Percentiles rank a stretch among this genome's conserved stretches.
Conservation (phyloP, 2,797 vertebrate species). For the Percopsis omiscomaycus region DNA sequence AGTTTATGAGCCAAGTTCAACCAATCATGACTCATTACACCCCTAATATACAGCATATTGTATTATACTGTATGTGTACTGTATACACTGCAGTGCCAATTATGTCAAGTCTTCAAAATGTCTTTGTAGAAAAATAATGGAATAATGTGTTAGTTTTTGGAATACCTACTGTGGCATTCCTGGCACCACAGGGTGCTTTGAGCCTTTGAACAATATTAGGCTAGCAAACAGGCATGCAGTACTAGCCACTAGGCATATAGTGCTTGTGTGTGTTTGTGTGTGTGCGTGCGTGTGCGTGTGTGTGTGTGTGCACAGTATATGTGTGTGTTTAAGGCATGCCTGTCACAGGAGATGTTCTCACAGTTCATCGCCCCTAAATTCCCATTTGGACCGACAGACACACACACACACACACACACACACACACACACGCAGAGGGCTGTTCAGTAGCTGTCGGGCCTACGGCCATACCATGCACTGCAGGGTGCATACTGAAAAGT, state of each 20-base stretch:
- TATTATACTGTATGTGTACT: too few relatives aligned
- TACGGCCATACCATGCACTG: constrained; percentile 59
- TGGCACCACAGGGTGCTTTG: constrained; percentile 29
- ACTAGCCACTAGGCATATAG: constrained; percentile 40
- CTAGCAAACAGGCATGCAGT: constrained; percentile 53
- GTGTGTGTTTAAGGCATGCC: constrained; percentile 13
- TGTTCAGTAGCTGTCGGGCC: constrained; percentile 67
- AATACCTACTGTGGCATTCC: constrained; percentile 32
- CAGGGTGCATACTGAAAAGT: constrained; percentile 69
- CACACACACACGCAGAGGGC: constrained; percentile 39
- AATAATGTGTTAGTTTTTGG: constrained; percentile 34
- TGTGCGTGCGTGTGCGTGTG: constrained; percentile 23
- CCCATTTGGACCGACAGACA: constrained; percentile 45
- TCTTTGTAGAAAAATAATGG: constrained; percentile 34
- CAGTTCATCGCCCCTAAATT: constrained; percentile 48
- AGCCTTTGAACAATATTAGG: constrained; percentile 56
- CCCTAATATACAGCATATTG: too few relatives aligned
- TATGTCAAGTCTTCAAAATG: constrained; percentile 22
- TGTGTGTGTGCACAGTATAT: constrained; percentile 7
- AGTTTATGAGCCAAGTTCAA: too few relatives aligned
- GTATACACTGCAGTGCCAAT: not conserved
- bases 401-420: constrained; percentile 11
- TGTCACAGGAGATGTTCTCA: constrained; percentile 59
- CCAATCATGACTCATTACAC: too few relatives aligned
- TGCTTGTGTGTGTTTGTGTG: constrained; percentile 27